These are phyloP conservation scores for Ditula angustiorana DNA, from an alignment of 2,888 invertebrate species.

Conservation along the genomic window DNA sequence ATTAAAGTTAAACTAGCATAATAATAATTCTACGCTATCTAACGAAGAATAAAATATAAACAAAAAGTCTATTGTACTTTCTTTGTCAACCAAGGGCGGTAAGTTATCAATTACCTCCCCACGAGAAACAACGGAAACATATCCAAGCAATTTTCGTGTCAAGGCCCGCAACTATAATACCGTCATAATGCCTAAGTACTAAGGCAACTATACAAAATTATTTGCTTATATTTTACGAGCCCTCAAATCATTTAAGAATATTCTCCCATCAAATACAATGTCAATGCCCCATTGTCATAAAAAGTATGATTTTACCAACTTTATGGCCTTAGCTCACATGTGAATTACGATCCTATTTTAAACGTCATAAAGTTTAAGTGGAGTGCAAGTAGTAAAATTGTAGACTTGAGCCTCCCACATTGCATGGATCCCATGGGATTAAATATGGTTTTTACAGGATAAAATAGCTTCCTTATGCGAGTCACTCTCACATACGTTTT, in stretches of 20 bases:
- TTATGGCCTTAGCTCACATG: background rate
- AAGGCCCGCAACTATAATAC: no score
- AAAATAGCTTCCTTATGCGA: conserved; percentile 51
- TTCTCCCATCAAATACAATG: conserved; percentile 34
- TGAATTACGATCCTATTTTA: conserved; percentile 15
- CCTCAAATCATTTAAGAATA: conserved; percentile 24
- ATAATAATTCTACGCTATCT: no score
- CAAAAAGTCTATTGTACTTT: no score
- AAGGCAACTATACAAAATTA: background rate
- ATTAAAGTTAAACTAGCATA: no score
- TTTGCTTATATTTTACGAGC: conserved; percentile 17
- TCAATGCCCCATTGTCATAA: conserved; percentile 35
- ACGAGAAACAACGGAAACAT: no score
- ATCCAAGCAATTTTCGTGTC: no score
- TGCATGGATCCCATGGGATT: conserved; percentile 61
- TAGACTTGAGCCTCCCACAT: conserved; percentile 51
- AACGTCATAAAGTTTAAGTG: background rate
- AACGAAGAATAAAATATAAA: no score
- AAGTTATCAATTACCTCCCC: no score
- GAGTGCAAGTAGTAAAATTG: conserved; percentile 18
- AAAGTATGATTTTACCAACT: conserved; percentile 27
- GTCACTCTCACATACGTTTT: conserved; percentile 25
- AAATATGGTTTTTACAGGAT: conserved; percentile 49
- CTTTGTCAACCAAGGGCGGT: no score
- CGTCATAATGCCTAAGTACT: background rate